Conservation (phyloP, 2,888 invertebrate genomes). For the Notocelia uddmanniana region DNA sequence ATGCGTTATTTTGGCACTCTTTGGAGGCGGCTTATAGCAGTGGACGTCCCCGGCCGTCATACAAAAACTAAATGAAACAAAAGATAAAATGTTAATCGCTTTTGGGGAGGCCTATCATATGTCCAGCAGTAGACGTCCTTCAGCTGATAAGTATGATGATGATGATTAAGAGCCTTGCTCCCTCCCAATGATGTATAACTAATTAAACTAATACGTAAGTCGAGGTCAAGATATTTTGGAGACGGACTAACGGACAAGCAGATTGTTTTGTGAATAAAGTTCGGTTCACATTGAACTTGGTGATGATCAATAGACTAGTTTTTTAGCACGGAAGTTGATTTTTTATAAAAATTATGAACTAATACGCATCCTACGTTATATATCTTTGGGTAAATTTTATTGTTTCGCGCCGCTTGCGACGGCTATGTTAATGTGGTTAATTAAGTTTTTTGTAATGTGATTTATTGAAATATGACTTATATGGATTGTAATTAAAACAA, state of each 20-base stretch:
- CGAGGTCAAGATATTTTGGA: background rate
- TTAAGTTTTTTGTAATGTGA: constrained; percentile 26
- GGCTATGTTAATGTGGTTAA: constrained; percentile 10
- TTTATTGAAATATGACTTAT: constrained; percentile 14
- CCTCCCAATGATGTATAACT: too few species aligned
- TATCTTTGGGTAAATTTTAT: constrained; percentile 41
- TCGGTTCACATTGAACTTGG: constrained; percentile 56
- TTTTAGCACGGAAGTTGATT: constrained; percentile 64
- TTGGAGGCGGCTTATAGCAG: too few species aligned
- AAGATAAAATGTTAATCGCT: too few species aligned
- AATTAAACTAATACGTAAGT: background rate
- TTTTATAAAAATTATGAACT: constrained; percentile 58
- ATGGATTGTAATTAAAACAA: background rate
- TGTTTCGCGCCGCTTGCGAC: constrained; percentile 15
- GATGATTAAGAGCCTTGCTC: too few species aligned
- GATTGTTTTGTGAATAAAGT: constrained; percentile 27
- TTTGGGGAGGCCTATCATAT: too few species aligned
- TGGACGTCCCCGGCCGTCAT: too few species aligned
- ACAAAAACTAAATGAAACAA: too few species aligned
- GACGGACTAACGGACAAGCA: background rate
- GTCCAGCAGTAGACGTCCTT: too few species aligned
- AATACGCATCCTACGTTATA: constrained; percentile 49
- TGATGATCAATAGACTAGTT: constrained; percentile 61
- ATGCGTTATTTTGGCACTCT: too few species aligned
- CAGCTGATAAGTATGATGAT: too few species aligned